Percentiles rank a stretch among this genome's conserved stretches.
Conservation (phyloP, 2,113 vertebrate species). For the Suricata suricatta region DNA sequence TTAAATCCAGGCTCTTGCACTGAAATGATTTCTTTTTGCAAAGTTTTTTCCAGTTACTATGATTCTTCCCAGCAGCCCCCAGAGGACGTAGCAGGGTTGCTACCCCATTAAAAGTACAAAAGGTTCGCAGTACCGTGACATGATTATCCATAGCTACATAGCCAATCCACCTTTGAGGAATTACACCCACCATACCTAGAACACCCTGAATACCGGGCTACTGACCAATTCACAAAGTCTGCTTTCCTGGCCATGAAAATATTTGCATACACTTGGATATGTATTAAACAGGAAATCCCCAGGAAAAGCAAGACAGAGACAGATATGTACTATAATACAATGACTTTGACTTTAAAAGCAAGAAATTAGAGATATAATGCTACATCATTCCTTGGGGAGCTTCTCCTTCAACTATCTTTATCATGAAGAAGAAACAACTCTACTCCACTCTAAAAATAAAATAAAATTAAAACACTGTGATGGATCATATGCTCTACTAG, state of each 20-base stretch:
- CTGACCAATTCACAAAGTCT: background rate
- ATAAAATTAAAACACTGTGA: background rate
- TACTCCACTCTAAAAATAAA: too few relatives aligned
- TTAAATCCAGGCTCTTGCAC: background rate
- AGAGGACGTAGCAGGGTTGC: background rate
- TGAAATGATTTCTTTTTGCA: background rate
- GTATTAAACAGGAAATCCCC: background rate
- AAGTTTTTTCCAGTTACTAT: background rate
- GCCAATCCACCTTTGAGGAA: background rate
- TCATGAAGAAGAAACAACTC: background rate
- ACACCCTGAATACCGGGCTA: background rate
- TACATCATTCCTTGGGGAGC: background rate
- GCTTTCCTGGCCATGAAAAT: slow-evolving; percentile 23
- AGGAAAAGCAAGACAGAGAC: background rate
- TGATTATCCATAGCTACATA: too few relatives aligned
- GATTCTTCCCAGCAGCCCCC: background rate
- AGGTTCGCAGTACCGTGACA: background rate
- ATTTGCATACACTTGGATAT: background rate
- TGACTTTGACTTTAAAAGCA: background rate
- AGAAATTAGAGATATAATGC: background rate
- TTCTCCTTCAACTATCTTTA: background rate
- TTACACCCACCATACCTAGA: fast-evolving
- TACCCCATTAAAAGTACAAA: background rate
- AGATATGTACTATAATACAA: background rate
- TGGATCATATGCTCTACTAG: background rate